phyloP scores from a whole-genome alignment of 64 coral and sea anemone genomes.

The Montipora cactus region DNA sequence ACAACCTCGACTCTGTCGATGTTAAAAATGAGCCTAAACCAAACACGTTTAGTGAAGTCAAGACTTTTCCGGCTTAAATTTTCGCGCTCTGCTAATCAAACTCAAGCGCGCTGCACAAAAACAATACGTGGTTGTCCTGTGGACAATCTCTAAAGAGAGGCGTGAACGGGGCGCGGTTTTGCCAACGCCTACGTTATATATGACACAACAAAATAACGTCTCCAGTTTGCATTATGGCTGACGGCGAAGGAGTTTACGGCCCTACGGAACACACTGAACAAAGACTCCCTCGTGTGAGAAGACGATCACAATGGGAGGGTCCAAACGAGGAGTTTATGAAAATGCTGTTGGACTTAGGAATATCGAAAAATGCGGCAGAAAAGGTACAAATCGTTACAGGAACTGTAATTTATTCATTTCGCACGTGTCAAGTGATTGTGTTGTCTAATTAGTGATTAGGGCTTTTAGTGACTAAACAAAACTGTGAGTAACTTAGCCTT shows the following conservation, averaged over 20 bases:
- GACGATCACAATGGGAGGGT: slow-evolving; percentile 60
- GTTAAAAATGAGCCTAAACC: too few relatives aligned
- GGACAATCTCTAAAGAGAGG: too few relatives aligned
- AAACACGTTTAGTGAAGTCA: too few relatives aligned
- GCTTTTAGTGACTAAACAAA: not conserved
- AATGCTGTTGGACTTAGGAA: slow-evolving; percentile 61
- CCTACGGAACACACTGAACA: not conserved
- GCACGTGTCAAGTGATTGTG: not conserved
- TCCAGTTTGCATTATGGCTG: not conserved
- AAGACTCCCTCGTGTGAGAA: not conserved
- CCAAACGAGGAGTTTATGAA: slow-evolving; percentile 69
- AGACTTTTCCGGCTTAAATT: too few relatives aligned
- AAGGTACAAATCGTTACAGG: slow-evolving; percentile 19
- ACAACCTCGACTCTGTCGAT: too few relatives aligned
- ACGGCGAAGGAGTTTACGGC: not conserved
- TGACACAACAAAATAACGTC: not conserved
- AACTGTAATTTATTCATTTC: not conserved
- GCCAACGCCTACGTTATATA: not conserved
- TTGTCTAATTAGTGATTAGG: too few relatives aligned
- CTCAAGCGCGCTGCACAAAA: too few relatives aligned
- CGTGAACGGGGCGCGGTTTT: not conserved
- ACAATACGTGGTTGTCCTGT: too few relatives aligned
- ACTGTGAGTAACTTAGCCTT: too few relatives aligned
- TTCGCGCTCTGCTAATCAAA: too few relatives aligned
- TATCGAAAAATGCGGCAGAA: slow-evolving; percentile 70